Base-by-base conservation (phyloP, 2,113 vertebrate species). In the Austrofundulus limnaeus region DNA sequence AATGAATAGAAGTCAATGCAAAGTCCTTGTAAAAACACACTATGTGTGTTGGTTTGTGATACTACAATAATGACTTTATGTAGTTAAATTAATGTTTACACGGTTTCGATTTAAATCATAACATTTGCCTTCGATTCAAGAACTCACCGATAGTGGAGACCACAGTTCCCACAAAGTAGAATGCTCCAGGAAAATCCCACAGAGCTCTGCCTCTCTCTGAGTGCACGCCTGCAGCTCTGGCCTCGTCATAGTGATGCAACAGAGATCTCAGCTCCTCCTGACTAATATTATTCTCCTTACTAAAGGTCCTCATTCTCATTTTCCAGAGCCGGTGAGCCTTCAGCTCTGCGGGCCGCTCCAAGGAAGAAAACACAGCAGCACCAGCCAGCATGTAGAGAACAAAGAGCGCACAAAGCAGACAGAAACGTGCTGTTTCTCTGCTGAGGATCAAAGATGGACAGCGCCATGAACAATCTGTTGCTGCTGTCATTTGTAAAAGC, bases 341-440 rank as follows among this genome's bases (percentile, higher is more conserved):
- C 20, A 55, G 52, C 12, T 55, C 19, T 5, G 6, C 34, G 3
- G 34, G 52, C 19, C 93, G 92, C 89, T 96, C 95, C 53, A 96
- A 90, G 24, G 87, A 94, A 1, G 94, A 96, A 85, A 96, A 97
- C 55, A 95, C 83, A 0, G 90, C 93, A 56, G 95, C 95, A 11
- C 19, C 34, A 39, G 52, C 34, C 52, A 55, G 3, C 52, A 38
- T 39, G 52, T 55, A 55, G 20, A 55, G 34, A 39, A 2, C 31
- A 15, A 21, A 21, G 19, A 57, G 95, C 94, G 7, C 11, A 20
- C 3, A 11, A 58, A 96, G 89, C 31, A 95, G 90, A 57, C 91
- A 84, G 81, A 96, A 94, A 70, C 88, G 71, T 62, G 88, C 89
- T 11, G 60, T 77, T 38, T 83, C 72, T 49, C 54, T 70, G 39